Evolutionary conservation across 2,797 vertebrate genomes (phyloP).

Genomic region (Picus viridis): DNA sequence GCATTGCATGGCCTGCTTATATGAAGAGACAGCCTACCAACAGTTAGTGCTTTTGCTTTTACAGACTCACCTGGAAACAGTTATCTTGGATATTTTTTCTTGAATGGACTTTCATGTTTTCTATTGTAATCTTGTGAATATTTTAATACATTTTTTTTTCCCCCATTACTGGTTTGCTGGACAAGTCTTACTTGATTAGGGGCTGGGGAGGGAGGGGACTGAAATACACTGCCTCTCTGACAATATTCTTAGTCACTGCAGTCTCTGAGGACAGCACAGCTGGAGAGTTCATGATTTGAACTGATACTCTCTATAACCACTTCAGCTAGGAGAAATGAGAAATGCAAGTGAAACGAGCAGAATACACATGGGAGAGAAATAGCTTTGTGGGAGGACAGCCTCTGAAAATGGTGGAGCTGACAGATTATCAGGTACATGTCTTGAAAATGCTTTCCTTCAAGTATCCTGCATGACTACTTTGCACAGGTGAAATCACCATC

Average conservation of each 20-base stretch:
- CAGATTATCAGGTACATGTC: background rate
- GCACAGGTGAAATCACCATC: background rate
- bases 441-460: background rate
- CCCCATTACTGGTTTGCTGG: conserved; percentile 41
- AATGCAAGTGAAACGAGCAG: background rate
- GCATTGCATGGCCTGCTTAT: conserved; percentile 19
- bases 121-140: conserved; percentile 76
- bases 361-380: background rate
- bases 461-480: background rate
- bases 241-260: background rate
- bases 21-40: conserved; percentile 29
- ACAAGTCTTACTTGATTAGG: background rate
- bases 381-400: background rate
- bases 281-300: background rate
- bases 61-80: conserved; percentile 50
- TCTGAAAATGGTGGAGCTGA: background rate
- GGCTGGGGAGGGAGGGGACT: background rate
- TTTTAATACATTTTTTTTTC: conserved; percentile 71
- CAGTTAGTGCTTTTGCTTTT: conserved; percentile 53
- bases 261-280: background rate
- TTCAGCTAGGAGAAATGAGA: background rate
- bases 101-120: conserved; percentile 68
- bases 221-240: background rate
- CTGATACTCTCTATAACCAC: background rate
- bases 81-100: conserved; percentile 61